Percentiles rank a stretch among this genome's conserved stretches.
These are phyloP conservation scores for Antedon mediterranea DNA, from an alignment of 53 echinoderm and acorn worm species.

Conservation along the genomic window DNA sequence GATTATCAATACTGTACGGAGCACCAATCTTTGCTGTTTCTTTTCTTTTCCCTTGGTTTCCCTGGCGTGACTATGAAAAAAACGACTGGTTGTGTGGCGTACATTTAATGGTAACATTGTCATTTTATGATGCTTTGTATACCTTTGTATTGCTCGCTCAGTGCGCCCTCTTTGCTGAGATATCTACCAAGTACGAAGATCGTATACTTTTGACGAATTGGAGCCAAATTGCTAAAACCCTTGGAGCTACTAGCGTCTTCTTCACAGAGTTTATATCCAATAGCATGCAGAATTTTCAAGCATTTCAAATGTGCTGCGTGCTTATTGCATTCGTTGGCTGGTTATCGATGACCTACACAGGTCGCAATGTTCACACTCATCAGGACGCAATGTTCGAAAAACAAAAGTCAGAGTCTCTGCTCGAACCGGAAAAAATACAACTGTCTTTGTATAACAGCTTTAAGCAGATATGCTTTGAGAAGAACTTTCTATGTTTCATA, in stretches of 20 bases:
- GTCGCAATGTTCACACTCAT: slow-evolving; percentile 31
- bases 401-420: not conserved
- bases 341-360: slow-evolving; percentile 75
- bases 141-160: slow-evolving; percentile 69
- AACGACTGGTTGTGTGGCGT: slow-evolving; percentile 58
- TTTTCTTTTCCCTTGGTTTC: slow-evolving; percentile 89
- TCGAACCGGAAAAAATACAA: not conserved
- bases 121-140: slow-evolving; percentile 67
- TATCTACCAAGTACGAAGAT: slow-evolving; percentile 55
- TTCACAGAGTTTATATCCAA: slow-evolving; percentile 52
- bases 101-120: slow-evolving; percentile 55
- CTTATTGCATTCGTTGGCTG: slow-evolving; percentile 68
- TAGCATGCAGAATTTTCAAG: slow-evolving; percentile 53
- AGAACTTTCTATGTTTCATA: slow-evolving; percentile 64
- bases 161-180: slow-evolving; percentile 81
- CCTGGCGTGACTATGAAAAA: slow-evolving; percentile 60
- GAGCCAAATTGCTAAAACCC: slow-evolving; percentile 46
- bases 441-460: not conserved
- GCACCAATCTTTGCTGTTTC: slow-evolving; percentile 75
- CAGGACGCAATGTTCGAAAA: slow-evolving; percentile 8
- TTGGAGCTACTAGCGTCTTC: slow-evolving; percentile 47
- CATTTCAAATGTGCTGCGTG: slow-evolving; percentile 71
- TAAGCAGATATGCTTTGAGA: slow-evolving; percentile 48
- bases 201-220: slow-evolving; percentile 67
- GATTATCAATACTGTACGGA: slow-evolving; percentile 72